Evolutionary conservation across 1,140 invertebrate genomes (phyloP), one percentile per base, ranked within the genome.

Genomic region (Schlechtendalia chinensis): DNA sequence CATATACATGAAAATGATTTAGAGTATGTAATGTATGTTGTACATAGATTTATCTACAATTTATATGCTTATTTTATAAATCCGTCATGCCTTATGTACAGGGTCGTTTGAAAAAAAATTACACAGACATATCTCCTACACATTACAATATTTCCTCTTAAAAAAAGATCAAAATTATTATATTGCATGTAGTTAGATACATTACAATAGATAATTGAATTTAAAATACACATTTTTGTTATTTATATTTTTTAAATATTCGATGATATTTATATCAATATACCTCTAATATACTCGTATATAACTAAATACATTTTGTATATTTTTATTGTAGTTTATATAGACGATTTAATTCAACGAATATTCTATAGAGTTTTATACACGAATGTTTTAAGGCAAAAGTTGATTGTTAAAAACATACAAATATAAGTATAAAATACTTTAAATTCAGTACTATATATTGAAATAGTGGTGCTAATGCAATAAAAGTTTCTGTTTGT

Each of bases 61-160:
- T 69, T 50, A 69, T 69, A 47, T 50, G 45, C 65, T 50, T 69
- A 47, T 69, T 69, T 50, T 47, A 47, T 45, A 69, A n/a, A 69
- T 69, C 65, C 65, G 45, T 69, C 65, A 69, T 69, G 65, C 65
- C 22, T 47, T 12, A 39, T 45, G 29, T 69, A 47, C 65, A 69
- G 65, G 65, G 65, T 69, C 45, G 47, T 69, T 45, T 65, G 65
- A 67, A 22, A 50, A 24, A 50, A 17, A 24, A 69, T 47, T n/a
- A 27, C 19, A 27, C 47, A 5, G 12, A 47, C 17, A 50, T 17
- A 22, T 10, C 5, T 47, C n/a, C 22, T 10, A 12, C 12, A 16
- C 59, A 29, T 59, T n/a, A 27, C 59, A 27, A 63, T 32, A 63
- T 63, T 63, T 1, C 6, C 1, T 61, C 1, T 61, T 19, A 61